Evolutionary conservation across 1,140 invertebrate genomes (phyloP), one percentile per base, ranked within the genome.

Genomic region (Drosophila fuyamai): DNA sequence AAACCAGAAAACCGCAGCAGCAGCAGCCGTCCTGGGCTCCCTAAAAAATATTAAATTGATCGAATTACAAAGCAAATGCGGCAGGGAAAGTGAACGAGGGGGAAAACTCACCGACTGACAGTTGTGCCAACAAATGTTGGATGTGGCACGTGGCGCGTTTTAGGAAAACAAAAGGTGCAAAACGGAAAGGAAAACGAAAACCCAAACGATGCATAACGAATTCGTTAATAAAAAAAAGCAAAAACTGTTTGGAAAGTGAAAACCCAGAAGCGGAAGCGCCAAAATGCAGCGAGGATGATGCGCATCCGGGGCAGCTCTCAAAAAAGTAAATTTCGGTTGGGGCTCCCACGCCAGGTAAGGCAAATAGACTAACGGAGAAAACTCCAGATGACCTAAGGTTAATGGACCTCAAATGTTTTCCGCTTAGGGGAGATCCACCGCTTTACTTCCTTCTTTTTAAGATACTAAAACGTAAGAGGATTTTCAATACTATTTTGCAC

Each of bases 91-190:
- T 76, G 72, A 16, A 16, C 27, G 48, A 43, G 55, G 36, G 54
- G 44, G 67, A 70, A 68, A 67, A 68, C 66, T 70, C 44, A 53
- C 44, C 46, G 70, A 65, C 63, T 71, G 77, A 84, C 85, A 89
- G 84, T 89, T 89, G 84, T 90, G 85, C 85, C 81, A 88, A 88
- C 84, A 88, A 88, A 89, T 89, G 79, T 79, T 88, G 65, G 73
- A 73, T 81, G 60, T 72, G 84, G 84, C 84, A 89, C 84, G 84
- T 89, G 84, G 77, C 85, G 43, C 59, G 54, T 36, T 27, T 53
- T 36, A 9, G 61, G 41, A 46, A 68, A 54, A 77, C 68, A 84
- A 88, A 88, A 88, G 80, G 84, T 89, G 84, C 84, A 90, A 90
- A 63, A 51, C 72, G 72, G 62, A 55, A 79, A 74, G 53, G 57